Evolutionary conservation across 2,888 invertebrate genomes (phyloP).

Genomic region (Falcaria lacertinaria): DNA sequence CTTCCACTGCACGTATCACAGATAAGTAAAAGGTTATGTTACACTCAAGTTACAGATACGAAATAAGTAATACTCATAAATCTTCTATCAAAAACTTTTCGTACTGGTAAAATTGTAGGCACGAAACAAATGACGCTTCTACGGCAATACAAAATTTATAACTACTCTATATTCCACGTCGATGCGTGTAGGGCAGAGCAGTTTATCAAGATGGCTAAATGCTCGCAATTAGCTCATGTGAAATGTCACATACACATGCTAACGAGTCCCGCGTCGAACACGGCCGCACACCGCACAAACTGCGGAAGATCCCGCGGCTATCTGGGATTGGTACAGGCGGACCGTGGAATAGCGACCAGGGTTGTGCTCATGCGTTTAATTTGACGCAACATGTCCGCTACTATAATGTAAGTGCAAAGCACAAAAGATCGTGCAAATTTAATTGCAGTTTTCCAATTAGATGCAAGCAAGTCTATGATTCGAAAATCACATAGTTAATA

Average conservation of each 20-base stretch:
- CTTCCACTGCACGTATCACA: no score
- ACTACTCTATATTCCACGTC: constrained; percentile 32
- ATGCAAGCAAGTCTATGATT: no score
- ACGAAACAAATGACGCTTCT: constrained; percentile 26
- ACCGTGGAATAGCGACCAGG: not conserved
- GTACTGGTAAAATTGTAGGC: constrained; percentile 3
- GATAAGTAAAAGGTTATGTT: no score
- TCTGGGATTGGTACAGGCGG: constrained; percentile 11
- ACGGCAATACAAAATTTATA: constrained; percentile 26
- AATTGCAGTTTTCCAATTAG: no score
- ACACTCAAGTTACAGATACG: no score
- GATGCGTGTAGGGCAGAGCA: constrained; percentile 51
- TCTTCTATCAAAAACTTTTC: no score
- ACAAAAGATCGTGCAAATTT: no score
- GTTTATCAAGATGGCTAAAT: constrained; percentile 77
- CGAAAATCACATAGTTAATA: no score
- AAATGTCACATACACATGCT: constrained; percentile 77
- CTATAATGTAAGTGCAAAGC: no score
- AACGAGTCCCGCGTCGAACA: constrained; percentile 67
- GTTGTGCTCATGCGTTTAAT: no score
- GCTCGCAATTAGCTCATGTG: constrained; percentile 76
- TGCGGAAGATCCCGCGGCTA: constrained; percentile 15
- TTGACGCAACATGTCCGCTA: no score
- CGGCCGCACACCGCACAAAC: constrained; percentile 30
- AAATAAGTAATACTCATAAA: no score